Evolutionary conservation across 2,113 vertebrate species (phyloP), one percentile per base, ranked within the genome.

Genomic region (Stercorarius parasiticus): DNA sequence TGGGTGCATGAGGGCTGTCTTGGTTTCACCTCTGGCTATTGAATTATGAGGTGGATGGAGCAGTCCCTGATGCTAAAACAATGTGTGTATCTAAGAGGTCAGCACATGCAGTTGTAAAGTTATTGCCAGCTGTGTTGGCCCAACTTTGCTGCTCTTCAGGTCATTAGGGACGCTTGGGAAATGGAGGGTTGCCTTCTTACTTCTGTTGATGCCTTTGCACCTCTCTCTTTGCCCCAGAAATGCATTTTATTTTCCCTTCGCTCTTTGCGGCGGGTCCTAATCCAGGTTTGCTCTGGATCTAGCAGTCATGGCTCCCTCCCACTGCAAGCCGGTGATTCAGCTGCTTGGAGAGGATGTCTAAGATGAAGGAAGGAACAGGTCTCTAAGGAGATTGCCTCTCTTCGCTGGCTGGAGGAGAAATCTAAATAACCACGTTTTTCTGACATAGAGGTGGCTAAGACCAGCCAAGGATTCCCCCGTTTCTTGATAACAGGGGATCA

Each of bases 181-280:
- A 27, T 1, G 1, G 4, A 62, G 4, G 4, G 4, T 34, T 78
- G 11, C 16, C 19, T 40, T 47, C 26, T 61, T n/a, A 9, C 11
- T 65, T 62, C 50, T 52, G 4, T 22, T 40, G 30, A 32, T 45
- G 42, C 3, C 17, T 91, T 87, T 40, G 16, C 14, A 23, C 13
- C 15, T 42, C 32, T 36, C 19, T n/a, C 3, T 32, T 58, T 25
- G 53, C 3, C 10, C 29, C 26, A 85, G 38, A 79, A 74, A 78
- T 4, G 2, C 0, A 2, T 74, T 62, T 69, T n/a, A 1, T 71
- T 82, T 93, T 58, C 20, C 1, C 0, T 15, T 42, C 10, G 20
- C 32, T 42, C 9, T 55, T 71, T n/a, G 30, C 16, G 11, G 5
- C 12, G 29, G 26, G 18, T 73, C 27, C n/a, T 62, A n/a, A 13